Evolutionary conservation across 2,113 vertebrate species (phyloP).

Genomic region (Vulpes lagopus): DNA sequence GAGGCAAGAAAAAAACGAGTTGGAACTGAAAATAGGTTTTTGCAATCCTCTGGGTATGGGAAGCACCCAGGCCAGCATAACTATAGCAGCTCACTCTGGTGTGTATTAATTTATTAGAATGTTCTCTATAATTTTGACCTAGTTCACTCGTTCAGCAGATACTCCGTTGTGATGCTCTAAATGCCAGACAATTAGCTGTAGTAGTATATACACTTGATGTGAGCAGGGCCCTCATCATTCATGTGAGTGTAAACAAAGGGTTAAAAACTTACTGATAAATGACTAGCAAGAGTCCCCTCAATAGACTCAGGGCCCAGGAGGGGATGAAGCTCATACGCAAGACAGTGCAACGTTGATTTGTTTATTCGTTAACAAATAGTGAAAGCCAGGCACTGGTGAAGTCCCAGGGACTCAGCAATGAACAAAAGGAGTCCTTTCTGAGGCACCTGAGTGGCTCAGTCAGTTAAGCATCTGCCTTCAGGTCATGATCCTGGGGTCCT

Average conservation of each 20-base stretch:
- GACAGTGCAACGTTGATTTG: accelerated
- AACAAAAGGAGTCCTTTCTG: neutral
- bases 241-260: neutral
- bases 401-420: neutral
- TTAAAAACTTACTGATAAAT: neutral
- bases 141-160: neutral
- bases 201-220: accelerated
- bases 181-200: neutral
- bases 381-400: neutral
- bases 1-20: neutral
- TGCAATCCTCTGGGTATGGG: neutral
- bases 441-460: no score
- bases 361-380: neutral
- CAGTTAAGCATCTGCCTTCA: no score
- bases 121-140: neutral
- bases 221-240: neutral
- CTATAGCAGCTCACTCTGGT: neutral
- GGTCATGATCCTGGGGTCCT: no score
- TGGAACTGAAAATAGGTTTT: neutral
- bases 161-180: neutral
- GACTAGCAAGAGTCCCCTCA: neutral
- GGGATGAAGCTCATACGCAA: neutral
- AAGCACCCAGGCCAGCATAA: neutral
- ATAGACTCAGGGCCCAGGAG: neutral
- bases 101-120: neutral